Percentiles rank a stretch among this genome's conserved stretches.
Evolutionary conservation across 2,888 invertebrate genomes (phyloP).

Genomic region (Selenia dentaria): DNA sequence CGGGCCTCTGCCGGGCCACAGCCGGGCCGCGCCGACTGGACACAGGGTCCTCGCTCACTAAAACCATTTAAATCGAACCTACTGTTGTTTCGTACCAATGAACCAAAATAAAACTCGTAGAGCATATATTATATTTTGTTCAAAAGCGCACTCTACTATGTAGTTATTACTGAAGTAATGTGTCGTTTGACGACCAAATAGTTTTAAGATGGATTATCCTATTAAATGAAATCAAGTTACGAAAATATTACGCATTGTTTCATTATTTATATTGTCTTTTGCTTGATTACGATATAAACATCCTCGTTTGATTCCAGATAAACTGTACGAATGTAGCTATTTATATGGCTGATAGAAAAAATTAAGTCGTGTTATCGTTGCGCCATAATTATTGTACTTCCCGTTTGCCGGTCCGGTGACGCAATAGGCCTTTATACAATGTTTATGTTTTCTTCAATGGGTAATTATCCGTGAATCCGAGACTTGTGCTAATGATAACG

Average conservation of each 20-base stretch:
- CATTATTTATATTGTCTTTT: not conserved
- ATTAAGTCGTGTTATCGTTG: not conserved
- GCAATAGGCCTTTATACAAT: not conserved
- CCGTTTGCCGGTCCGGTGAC: slow-evolving; percentile 4
- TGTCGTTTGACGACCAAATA: too few relatives aligned
- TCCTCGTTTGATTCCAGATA: not conserved
- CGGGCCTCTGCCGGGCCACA: too few relatives aligned
- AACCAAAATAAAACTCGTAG: slow-evolving; percentile 23
- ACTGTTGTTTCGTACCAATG: slow-evolving; percentile 30
- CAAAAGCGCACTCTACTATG: too few relatives aligned
- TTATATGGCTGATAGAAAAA: not conserved
- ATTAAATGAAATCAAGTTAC: too few relatives aligned
- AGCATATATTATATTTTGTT: too few relatives aligned
- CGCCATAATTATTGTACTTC: not conserved
- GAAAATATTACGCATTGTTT: not conserved
- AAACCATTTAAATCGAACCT: slow-evolving; percentile 66
- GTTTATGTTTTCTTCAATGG: not conserved
- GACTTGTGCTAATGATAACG: not conserved
- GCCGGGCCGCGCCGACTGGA: slow-evolving; percentile 7
- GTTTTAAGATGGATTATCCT: too few relatives aligned
- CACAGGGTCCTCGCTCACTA: slow-evolving; percentile 45
- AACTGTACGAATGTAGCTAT: not conserved
- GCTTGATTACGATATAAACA: not conserved
- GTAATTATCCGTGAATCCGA: slow-evolving; percentile 1
- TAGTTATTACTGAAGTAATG: too few relatives aligned